Conservation (phyloP, 2,888 invertebrate species). For the Hoplodrina blanda region DNA sequence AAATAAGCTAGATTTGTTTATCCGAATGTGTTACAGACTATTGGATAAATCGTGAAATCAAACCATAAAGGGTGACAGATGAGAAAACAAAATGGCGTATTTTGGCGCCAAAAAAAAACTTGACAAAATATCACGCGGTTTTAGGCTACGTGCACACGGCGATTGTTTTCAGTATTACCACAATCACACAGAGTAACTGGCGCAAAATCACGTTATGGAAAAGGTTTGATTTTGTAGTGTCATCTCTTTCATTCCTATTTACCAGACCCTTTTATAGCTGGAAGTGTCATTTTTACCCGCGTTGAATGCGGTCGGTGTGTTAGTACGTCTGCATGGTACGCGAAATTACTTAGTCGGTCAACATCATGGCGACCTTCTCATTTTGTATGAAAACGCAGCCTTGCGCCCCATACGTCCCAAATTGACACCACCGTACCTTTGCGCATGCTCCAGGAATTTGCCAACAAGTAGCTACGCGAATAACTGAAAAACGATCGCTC, state of each 20-base stretch:
- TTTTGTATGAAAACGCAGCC: no score
- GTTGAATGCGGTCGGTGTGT: no score
- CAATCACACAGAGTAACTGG: background rate
- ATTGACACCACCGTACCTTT: no score
- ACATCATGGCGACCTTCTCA: no score
- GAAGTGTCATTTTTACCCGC: background rate
- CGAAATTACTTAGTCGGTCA: background rate
- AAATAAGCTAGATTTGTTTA: conserved; percentile 19
- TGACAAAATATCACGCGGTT: background rate
- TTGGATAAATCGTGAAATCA: conserved; percentile 16
- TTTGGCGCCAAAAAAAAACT: conserved; percentile 20
- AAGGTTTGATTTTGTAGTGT: background rate
- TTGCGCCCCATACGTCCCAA: no score
- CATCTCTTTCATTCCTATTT: no score
- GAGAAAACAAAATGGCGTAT: conserved; percentile 11
- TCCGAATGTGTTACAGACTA: conserved; percentile 19
- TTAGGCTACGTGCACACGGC: background rate
- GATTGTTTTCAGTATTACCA: conserved; percentile 4
- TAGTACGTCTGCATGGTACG: background rate
- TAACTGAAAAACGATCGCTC: background rate
- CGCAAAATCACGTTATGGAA: background rate
- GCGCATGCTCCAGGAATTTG: no score
- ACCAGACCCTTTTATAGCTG: background rate
- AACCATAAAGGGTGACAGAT: conserved; percentile 28
- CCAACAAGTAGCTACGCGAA: background rate